Evolutionary conservation across 1,140 invertebrate species (phyloP).

Genomic region (Probaryconus sp.): DNA sequence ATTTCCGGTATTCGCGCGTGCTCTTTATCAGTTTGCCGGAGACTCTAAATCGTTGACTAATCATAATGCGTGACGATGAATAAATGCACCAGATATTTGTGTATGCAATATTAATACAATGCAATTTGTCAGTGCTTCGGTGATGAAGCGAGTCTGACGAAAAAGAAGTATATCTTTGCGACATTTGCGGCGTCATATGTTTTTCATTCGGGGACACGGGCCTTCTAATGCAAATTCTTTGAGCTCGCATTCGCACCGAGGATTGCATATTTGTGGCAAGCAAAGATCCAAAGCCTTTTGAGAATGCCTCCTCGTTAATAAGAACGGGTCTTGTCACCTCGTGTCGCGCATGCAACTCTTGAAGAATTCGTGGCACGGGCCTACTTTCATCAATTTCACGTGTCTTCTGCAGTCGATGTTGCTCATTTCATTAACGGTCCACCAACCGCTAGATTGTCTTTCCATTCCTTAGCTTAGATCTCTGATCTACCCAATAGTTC

Average conservation of each 20-base stretch:
- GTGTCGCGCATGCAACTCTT: conserved; percentile 42
- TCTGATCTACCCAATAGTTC: conserved; percentile 28
- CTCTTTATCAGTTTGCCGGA: conserved; percentile 24
- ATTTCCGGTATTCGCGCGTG: conserved; percentile 24
- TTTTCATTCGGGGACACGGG: conserved; percentile 59
- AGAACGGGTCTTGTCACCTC: conserved; percentile 61
- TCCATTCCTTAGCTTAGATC: conserved; percentile 34
- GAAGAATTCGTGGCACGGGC: conserved; percentile 62
- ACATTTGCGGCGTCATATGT: conserved; percentile 64
- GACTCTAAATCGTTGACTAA: conserved; percentile 23
- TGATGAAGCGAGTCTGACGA: conserved; percentile 34
- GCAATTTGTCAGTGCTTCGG: conserved; percentile 54
- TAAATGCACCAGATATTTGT: conserved; percentile 23
- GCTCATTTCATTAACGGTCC: conserved; percentile 27
- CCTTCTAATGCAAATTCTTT: conserved; percentile 60
- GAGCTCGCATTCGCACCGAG: conserved; percentile 55
- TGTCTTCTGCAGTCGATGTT: conserved; percentile 21
- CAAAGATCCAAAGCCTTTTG: conserved; percentile 58
- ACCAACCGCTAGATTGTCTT: conserved; percentile 12
- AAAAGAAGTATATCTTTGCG: conserved; percentile 47
- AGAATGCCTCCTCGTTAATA: conserved; percentile 67
- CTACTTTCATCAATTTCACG: conserved; percentile 64
- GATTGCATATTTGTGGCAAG: conserved; percentile 62
- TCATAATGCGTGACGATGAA: conserved; percentile 27
- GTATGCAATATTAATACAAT: conserved; percentile 45